Percentiles rank a stretch among this genome's conserved stretches.
Conservation (phyloP, 37 sponge, comb jelly and placozoan genomes). For the Geodia barretti region DNA sequence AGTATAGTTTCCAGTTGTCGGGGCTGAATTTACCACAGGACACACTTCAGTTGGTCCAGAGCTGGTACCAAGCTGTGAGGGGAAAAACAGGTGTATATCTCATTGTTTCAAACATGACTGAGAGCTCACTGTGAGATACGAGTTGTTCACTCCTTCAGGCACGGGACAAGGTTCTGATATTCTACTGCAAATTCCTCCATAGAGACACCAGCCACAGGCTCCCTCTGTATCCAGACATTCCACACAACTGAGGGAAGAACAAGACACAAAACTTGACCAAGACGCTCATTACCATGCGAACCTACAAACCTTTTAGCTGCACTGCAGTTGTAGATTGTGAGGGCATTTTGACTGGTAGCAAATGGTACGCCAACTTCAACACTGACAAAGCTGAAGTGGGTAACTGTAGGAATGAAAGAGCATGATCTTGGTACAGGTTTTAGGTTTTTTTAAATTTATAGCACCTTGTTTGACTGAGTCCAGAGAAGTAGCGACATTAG, state of each 20-base stretch:
- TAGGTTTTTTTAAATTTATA: not conserved
- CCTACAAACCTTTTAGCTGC: constrained; percentile 12
- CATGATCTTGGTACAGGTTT: not conserved
- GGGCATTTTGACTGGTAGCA: constrained; percentile 9
- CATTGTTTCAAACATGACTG: too few relatives aligned
- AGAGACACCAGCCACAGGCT: constrained; percentile 51
- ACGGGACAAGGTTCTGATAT: constrained; percentile 7
- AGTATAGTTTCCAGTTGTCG: constrained; percentile 12
- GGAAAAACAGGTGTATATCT: too few relatives aligned
- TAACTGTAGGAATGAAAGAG: constrained; percentile 10
- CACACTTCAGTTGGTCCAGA: constrained; percentile 32
- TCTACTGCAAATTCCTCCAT: constrained; percentile 47
- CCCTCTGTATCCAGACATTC: constrained; percentile 30
- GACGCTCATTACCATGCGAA: not conserved
- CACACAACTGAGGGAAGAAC: constrained; percentile 22
- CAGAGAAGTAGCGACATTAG: constrained; percentile 1
- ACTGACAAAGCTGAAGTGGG: constrained; percentile 42
- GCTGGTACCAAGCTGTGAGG: not conserved
- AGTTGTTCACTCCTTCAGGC: not conserved
- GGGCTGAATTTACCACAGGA: constrained; percentile 22
- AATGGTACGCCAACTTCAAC: constrained; percentile 18
- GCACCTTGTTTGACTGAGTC: constrained; percentile 1
- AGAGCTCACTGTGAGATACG: not conserved
- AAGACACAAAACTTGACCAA: not conserved
- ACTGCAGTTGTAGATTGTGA: constrained; percentile 28